Evolutionary conservation across 2,797 vertebrate genomes (phyloP).

Genomic region (Sebastes itinus): DNA sequence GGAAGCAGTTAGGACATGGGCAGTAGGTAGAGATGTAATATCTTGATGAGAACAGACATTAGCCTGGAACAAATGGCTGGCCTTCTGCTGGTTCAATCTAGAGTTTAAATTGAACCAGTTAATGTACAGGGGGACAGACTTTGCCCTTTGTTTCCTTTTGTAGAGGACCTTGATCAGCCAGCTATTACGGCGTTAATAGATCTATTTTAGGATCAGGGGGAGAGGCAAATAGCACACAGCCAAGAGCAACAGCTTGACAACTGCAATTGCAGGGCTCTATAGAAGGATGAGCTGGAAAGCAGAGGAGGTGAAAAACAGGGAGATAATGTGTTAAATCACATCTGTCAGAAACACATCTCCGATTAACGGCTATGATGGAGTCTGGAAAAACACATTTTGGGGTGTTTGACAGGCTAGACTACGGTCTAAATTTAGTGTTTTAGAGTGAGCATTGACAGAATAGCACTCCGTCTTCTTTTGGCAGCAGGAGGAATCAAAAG

Average conservation of each 20-base stretch:
- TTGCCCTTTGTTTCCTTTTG: conserved; percentile 17
- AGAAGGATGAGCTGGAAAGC: background rate
- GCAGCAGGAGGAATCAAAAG: conserved; percentile 2
- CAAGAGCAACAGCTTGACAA: conserved; percentile 34
- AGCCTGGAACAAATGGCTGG: background rate
- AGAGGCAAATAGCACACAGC: conserved; percentile 19
- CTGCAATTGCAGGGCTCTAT: background rate
- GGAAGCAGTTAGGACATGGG: conserved; percentile 4
- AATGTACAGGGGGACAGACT: background rate
- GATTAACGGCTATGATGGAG: conserved; percentile 50
- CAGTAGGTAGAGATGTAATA: conserved; percentile 1
- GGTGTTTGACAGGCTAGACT: conserved; percentile 41
- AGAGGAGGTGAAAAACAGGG: conserved; percentile 12
- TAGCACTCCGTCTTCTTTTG: conserved; percentile 23
- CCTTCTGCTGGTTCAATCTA: background rate
- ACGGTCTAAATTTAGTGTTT: conserved; percentile 33
- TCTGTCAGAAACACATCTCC: conserved; percentile 43
- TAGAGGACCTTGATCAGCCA: conserved; percentile 32
- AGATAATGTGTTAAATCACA: conserved; percentile 46
- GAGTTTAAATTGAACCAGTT: conserved; percentile 13
- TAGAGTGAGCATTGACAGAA: conserved; percentile 31
- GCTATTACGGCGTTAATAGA: conserved; percentile 47
- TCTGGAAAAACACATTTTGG: conserved; percentile 42
- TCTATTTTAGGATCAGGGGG: conserved; percentile 48
- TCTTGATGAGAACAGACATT: background rate